Evolutionary conservation across 2,888 invertebrate species (phyloP).

Genomic region (Drosophila kanekoi): DNA sequence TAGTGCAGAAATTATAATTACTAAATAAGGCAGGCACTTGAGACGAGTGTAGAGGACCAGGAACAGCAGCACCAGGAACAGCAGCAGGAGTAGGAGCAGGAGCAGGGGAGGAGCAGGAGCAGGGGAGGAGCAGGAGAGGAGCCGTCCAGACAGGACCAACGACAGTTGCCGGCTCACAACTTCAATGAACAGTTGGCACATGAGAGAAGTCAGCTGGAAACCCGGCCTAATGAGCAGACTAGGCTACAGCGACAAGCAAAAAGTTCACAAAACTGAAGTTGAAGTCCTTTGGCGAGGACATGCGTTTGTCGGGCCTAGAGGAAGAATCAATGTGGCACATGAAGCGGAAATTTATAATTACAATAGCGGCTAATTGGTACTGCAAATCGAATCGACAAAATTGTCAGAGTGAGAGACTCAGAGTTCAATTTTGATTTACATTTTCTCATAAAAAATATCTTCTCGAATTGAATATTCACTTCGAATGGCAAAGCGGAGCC

Average conservation of each 20-base stretch:
- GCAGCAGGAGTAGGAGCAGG: no score
- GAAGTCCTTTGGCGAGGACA: conserved; percentile 4
- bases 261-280: conserved; percentile 1
- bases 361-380: not conserved
- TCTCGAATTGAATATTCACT: no score
- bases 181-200: conserved; percentile 7
- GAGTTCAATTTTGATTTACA: no score
- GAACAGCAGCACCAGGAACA: not conserved
- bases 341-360: conserved; percentile 6
- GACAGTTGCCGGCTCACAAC: conserved; percentile 27
- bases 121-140: no score
- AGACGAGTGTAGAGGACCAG: conserved; percentile 52
- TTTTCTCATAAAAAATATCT: no score
- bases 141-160: not conserved
- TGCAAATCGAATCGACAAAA: no score
- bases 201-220: conserved; percentile 8
- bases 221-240: conserved; percentile 11
- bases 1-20: conserved; percentile 70
- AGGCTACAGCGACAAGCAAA: not conserved
- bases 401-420: no score
- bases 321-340: no score
- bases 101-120: conserved; percentile 2
- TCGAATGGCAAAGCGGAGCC: no score
- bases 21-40: conserved; percentile 73
- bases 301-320: not conserved